Percentiles rank a stretch among this genome's conserved stretches.
Conservation (phyloP, 2,888 invertebrate genomes). For the Barypeithes pellucidus region DNA sequence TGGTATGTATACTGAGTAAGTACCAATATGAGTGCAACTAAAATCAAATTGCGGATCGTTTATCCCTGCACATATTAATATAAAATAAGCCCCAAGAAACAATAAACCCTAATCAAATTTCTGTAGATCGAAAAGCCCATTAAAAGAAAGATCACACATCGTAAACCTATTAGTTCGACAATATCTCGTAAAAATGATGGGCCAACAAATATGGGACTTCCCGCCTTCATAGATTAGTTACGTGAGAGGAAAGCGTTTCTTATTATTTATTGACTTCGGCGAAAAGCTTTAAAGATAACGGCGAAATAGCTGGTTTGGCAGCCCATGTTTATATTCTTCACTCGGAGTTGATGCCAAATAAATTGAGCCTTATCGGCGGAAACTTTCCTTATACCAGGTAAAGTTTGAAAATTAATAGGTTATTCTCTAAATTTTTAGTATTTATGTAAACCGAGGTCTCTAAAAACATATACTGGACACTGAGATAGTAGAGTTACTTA, state of each 20-base stretch:
- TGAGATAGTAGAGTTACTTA: no score
- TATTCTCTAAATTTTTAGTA: neutral
- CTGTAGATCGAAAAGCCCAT: neutral
- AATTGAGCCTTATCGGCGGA: constrained; percentile 30
- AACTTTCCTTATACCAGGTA: constrained; percentile 18
- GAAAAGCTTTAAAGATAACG: constrained; percentile 64
- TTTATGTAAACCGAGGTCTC: no score
- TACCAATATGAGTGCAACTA: no score
- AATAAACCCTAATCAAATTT: neutral
- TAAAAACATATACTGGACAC: no score
- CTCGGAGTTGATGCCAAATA: constrained; percentile 40
- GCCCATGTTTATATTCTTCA: constrained; percentile 49
- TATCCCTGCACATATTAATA: no score
- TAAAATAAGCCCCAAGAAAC: neutral
- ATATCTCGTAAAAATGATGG: constrained; percentile 63
- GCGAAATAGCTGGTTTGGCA: constrained; percentile 59
- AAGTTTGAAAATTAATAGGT: constrained; percentile 8
- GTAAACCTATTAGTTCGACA: constrained; percentile 44
- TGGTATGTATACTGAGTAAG: no score
- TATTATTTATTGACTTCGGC: constrained; percentile 67
- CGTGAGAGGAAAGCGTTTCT: constrained; percentile 70
- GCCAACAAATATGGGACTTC: constrained; percentile 69
- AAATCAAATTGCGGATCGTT: no score
- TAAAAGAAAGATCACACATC: constrained; percentile 25
- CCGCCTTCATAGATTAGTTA: constrained; percentile 70